Evolutionary conservation across 2,113 vertebrate genomes (phyloP).

Genomic region (Peromyscus polionotus): DNA sequence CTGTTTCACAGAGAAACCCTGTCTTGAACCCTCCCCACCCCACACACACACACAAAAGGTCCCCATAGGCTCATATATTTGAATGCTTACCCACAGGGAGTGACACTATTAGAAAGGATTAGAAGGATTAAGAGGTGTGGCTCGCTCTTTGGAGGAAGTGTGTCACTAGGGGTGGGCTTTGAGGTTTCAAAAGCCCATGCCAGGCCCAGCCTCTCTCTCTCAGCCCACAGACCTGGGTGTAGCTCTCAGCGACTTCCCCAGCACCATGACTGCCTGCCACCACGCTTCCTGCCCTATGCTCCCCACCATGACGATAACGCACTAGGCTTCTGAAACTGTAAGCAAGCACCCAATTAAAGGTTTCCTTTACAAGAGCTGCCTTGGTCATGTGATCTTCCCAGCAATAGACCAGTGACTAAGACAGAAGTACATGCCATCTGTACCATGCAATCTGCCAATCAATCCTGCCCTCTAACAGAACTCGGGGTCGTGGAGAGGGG

Average conservation of each 20-base stretch:
- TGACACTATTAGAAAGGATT: not conserved
- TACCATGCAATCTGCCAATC: not conserved
- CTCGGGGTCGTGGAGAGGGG: accelerated
- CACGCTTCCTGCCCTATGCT: not conserved
- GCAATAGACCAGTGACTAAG: not conserved
- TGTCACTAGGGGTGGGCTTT: not conserved
- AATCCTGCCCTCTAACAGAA: not conserved
- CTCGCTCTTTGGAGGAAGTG: not conserved
- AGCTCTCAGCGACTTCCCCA: not conserved
- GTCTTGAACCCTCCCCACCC: no score
- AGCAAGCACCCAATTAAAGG: not conserved
- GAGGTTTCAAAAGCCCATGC: not conserved
- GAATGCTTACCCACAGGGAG: not conserved
- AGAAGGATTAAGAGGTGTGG: not conserved
- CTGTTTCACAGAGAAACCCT: no score
- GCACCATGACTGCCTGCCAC: not conserved
- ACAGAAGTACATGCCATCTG: not conserved
- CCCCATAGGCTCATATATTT: not conserved
- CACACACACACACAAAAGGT: no score
- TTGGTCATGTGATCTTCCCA: not conserved
- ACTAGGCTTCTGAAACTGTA: not conserved
- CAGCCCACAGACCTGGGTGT: not conserved
- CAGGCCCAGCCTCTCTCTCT: not conserved
- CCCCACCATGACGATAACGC: not conserved
- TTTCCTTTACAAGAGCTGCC: not conserved